Evolutionary conservation across 2,113 vertebrate genomes (phyloP), one percentile per base, ranked within the genome.

Genomic region (Hiodon alosoides): DNA sequence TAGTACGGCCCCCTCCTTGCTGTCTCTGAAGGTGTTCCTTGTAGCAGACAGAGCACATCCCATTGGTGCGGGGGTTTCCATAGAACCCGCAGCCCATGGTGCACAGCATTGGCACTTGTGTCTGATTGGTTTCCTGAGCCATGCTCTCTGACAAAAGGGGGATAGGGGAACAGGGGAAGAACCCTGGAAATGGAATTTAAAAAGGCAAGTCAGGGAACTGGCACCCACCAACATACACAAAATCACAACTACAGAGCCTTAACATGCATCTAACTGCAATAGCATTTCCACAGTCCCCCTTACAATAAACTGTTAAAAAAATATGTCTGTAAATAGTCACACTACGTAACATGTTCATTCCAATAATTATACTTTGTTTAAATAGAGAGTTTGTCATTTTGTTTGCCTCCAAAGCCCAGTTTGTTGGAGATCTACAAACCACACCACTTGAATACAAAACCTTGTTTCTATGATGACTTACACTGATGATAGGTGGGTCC

Each of bases 41-140:
- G 46, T 95, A 95, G 92, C 94, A 95, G 77, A 95, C 91, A 0
- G 94, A 95, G 84, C 94, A 95, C 94, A 95, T 95, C 80, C 94
- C 94, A 52, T 94, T 94, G 89, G 91, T 95, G 59, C 94, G 92
- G 74, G 94, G 94, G 82, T 94, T 95, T 83, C 94, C 94, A 60
- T 95, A 95, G 85, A 95, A 95, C 59, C 94, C 94, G 3, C 94
- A 95, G 89, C 94, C 94, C 64, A 91, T 94, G 81, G 92, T 91
- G 73, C 94, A 95, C 85, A 95, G 86, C 90, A 95, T 94, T 72
- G 94, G 94, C 85, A 94, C 94, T 88, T 94, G 94, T 1, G 94
- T 94, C 81, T 94, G 93, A 89, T 95, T 95, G 7, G 94, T 94
- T 90, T 95, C 93, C 88, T 95, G 94, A 85, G 94, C 94, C 94